Percentiles rank a stretch among this genome's conserved stretches.
These are phyloP conservation scores for Acanthisitta chloris DNA, from an alignment of 2,113 vertebrate species.

Conservation along the genomic window DNA sequence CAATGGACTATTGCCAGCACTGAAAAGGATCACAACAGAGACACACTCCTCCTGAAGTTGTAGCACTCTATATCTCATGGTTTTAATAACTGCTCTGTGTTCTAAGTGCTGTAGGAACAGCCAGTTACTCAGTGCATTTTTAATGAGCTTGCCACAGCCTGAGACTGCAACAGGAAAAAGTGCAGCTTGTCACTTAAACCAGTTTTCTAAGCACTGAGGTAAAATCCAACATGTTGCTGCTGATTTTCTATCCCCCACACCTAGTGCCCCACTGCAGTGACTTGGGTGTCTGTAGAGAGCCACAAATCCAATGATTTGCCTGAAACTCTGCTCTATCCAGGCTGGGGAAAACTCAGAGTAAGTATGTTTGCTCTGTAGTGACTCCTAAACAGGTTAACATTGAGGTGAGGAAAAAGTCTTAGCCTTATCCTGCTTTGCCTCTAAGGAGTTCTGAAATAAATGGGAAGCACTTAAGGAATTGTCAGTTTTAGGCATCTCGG, in stretches of 20 bases:
- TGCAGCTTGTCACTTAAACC: not conserved
- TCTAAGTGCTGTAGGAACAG: not conserved
- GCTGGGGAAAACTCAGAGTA: not conserved
- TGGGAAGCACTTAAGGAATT: not conserved
- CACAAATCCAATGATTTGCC: not conserved
- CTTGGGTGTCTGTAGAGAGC: not conserved
- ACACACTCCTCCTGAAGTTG: not conserved
- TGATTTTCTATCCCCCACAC: not conserved
- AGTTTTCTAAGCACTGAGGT: not conserved
- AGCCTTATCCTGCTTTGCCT: not conserved
- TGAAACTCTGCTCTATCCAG: not conserved
- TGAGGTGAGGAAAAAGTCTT: not conserved
- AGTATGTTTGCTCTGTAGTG: not conserved
- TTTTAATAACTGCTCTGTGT: not conserved
- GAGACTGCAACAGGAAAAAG: not conserved
- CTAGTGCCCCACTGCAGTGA: not conserved
- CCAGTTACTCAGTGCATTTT: not conserved
- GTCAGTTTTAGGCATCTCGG: not conserved
- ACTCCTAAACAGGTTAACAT: not conserved
- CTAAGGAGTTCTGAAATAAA: not conserved
- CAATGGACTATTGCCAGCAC: not conserved
- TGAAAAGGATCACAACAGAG: no score
- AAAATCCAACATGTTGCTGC: not conserved
- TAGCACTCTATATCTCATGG: not conserved
- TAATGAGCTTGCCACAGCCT: not conserved